Percentiles rank a stretch among this genome's conserved stretches.
phyloP scores from a whole-genome alignment of 2,797 vertebrate genomes.

The Liasis olivaceus region DNA sequence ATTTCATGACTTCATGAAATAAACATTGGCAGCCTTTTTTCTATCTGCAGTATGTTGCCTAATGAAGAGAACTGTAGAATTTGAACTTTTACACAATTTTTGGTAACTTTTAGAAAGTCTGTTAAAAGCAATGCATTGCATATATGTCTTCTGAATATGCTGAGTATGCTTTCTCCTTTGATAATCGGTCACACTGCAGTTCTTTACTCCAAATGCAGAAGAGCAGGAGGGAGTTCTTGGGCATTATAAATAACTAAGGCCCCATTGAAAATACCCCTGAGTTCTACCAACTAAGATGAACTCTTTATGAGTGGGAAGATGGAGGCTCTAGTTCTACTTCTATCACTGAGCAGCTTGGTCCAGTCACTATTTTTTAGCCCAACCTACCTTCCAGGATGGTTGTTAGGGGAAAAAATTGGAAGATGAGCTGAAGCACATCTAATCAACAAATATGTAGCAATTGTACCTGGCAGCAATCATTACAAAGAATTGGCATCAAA shows the following conservation, averaged over 20 bases:
- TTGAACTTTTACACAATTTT: not conserved
- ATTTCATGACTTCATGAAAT: not conserved
- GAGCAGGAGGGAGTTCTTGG: not conserved
- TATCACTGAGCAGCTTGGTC: not conserved
- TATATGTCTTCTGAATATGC: not conserved
- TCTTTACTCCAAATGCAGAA: not conserved
- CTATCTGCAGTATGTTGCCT: not conserved
- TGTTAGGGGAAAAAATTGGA: rapidly evolving
- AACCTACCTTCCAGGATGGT: not conserved
- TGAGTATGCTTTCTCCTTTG: not conserved
- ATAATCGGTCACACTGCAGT: not conserved
- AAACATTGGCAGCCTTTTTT: not conserved
- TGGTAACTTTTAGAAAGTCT: not conserved
- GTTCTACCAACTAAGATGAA: too few species aligned
- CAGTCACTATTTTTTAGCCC: not conserved
- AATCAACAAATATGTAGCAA: not conserved
- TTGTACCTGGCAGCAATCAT: not conserved
- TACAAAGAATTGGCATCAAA: not conserved
- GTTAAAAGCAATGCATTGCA: not conserved
- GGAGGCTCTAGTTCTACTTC: not conserved
- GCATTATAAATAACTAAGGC: not conserved
- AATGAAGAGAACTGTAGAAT: not conserved
- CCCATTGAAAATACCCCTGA: not conserved
- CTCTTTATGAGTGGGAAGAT: not conserved
- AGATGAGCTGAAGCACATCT: not conserved